Percentiles rank a stretch among this genome's conserved stretches.
Conservation (phyloP, 2,113 vertebrate genomes). For the Hemibagrus wyckioides region DNA sequence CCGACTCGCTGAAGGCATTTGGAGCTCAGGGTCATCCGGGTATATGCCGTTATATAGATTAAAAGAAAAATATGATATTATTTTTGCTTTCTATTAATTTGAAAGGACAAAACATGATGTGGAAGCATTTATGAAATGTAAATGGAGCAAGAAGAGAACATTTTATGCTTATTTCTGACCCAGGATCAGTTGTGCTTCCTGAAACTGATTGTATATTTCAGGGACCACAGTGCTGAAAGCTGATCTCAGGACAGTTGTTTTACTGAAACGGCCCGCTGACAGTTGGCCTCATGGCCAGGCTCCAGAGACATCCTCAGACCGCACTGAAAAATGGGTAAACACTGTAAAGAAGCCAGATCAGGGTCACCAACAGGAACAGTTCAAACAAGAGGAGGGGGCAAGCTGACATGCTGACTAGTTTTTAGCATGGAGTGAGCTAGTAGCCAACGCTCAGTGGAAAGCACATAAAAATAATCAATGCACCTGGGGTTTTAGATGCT, state of each 20-base stretch:
- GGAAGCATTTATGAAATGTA: slow-evolving; percentile 25
- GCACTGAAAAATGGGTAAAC: slow-evolving; percentile 34
- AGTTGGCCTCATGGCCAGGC: slow-evolving; percentile 28
- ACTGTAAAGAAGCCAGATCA: slow-evolving; percentile 42
- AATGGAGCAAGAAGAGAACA: not conserved
- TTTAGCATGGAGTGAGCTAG: not conserved
- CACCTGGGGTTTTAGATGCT: not conserved
- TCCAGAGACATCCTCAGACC: slow-evolving; percentile 22
- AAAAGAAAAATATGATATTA: not conserved
- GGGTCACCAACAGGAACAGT: slow-evolving; percentile 17
- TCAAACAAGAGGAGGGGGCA: not conserved
- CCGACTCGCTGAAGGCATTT: not conserved
- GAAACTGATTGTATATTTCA: not conserved
- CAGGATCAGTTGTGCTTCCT: slow-evolving; percentile 3
- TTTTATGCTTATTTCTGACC: slow-evolving; percentile 38
- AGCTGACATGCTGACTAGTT: slow-evolving; percentile 25
- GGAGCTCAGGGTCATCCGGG: not conserved
- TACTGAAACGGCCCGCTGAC: not conserved
- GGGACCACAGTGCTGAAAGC: not conserved
- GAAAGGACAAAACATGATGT: not conserved
- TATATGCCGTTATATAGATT: not conserved
- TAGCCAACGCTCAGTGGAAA: slow-evolving; percentile 19
- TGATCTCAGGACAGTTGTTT: slow-evolving; percentile 3
- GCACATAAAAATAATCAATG: not conserved
- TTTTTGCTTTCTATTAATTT: not conserved